Evolutionary conservation across 2,113 vertebrate genomes (phyloP).

Genomic region (Helogale parvula): DNA sequence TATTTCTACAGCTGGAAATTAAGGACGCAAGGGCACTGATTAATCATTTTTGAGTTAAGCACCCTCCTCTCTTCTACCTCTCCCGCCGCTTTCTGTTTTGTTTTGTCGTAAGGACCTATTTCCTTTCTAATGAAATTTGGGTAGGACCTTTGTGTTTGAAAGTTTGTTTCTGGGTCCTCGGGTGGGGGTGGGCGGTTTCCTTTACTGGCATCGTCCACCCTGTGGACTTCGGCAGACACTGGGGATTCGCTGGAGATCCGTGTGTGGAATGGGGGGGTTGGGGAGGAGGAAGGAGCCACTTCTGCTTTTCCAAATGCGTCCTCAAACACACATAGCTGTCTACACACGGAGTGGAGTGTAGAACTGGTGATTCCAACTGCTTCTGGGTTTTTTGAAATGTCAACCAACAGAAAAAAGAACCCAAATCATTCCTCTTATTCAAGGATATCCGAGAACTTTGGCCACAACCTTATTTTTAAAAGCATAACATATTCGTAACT

Average conservation of each 20-base stretch:
- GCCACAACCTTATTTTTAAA: conserved; percentile 36
- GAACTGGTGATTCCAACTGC: not conserved
- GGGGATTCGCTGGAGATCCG: fast-evolving
- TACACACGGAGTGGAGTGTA: fast-evolving
- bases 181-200: not conserved
- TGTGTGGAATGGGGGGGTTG: fast-evolving
- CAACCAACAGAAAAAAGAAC: not conserved
- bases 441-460: not conserved
- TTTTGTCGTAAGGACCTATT: not conserved
- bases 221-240: not conserved
- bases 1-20: conserved; percentile 35
- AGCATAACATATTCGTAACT: not conserved
- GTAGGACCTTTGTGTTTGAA: not conserved
- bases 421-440: not conserved
- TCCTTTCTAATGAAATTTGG: not conserved
- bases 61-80: not conserved
- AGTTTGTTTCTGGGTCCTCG: not conserved
- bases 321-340: not conserved
- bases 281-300: no score
- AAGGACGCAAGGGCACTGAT: not conserved
- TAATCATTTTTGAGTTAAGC: not conserved
- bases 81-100: not conserved
- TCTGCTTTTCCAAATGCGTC: not conserved
- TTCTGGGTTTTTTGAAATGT: not conserved
- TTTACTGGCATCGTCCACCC: not conserved